Percentiles rank a stretch among this genome's conserved stretches.
Evolutionary conservation across 2,113 vertebrate species (phyloP).

Genomic region (Chionomys nivalis): DNA sequence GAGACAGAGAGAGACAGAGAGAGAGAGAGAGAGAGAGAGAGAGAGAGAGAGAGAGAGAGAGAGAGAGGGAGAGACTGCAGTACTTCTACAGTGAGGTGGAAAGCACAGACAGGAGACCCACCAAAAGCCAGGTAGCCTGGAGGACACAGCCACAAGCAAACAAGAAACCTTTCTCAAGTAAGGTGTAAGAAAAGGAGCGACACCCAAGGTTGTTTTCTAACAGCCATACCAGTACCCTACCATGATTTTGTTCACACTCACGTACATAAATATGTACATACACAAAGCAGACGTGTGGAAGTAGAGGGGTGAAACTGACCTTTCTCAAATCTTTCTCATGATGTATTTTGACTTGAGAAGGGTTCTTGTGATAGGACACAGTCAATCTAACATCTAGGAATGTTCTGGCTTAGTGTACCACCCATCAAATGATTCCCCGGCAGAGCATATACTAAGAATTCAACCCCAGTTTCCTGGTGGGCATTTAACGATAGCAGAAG

Average conservation of each 20-base stretch:
- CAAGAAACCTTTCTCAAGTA: background rate
- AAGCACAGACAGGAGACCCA: background rate
- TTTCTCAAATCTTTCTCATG: background rate
- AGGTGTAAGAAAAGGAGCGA: background rate
- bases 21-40: too few species aligned
- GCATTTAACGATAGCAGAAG: background rate
- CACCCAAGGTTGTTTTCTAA: background rate
- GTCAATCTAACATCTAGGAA: background rate
- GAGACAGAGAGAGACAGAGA: too few species aligned
- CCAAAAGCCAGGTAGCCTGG: background rate
- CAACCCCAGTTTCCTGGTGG: rapidly evolving
- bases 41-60: too few species aligned
- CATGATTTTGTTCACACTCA: background rate
- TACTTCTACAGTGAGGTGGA: too few species aligned
- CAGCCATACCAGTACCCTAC: too few species aligned
- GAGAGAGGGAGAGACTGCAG: too few species aligned
- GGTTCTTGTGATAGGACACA: background rate
- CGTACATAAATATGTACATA: background rate
- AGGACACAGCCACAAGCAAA: background rate
- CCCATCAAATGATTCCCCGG: background rate
- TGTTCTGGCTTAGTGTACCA: background rate
- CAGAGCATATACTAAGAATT: background rate
- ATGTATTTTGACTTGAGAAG: background rate
- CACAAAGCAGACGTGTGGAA: background rate
- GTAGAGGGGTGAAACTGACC: background rate